These are phyloP conservation scores for Australoheros facetus DNA, from an alignment of 2,797 vertebrate species.

Conservation along the genomic window DNA sequence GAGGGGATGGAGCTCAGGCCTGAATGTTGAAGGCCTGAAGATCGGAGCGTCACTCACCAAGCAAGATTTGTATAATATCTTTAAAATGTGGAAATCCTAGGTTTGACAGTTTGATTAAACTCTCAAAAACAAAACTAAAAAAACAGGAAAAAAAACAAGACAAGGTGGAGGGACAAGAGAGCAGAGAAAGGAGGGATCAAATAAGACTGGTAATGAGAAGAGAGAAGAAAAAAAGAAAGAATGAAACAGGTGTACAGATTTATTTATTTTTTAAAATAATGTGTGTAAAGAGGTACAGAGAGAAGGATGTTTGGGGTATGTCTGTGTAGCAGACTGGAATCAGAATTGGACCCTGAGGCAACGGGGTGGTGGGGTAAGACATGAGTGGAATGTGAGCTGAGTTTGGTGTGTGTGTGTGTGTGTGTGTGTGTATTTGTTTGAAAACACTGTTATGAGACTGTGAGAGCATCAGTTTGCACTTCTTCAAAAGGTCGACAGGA, in stretches of 20 bases:
- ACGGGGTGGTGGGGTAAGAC: constrained; percentile 47
- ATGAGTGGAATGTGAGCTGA: constrained; percentile 59
- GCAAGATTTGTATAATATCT: constrained; percentile 60
- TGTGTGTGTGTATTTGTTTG: constrained; percentile 17
- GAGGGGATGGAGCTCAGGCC: background rate
- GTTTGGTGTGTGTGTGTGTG: constrained; percentile 7
- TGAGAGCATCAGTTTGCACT: background rate
- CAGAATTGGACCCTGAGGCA: constrained; percentile 56
- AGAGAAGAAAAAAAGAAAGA: background rate
- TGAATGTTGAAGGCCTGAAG: background rate
- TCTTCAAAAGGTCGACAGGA: background rate
- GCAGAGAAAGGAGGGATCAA: constrained; percentile 12
- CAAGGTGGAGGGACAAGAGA: background rate
- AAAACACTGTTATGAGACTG: constrained; percentile 17
- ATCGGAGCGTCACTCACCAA: constrained; percentile 42
- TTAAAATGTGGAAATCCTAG: constrained; percentile 76
- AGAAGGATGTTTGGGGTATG: constrained; percentile 44
- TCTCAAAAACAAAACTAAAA: constrained; percentile 64
- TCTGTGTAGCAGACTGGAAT: constrained; percentile 66
- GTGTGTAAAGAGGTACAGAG: constrained; percentile 25
- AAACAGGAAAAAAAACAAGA: background rate
- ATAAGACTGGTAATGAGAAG: constrained; percentile 7
- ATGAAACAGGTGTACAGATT: constrained; percentile 20
- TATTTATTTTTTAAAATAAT: background rate
- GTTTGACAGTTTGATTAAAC: constrained; percentile 79